These are phyloP conservation scores for Holothuria glaberrima DNA, from an alignment of 35 echinoderm and acorn worm genomes.

Conservation along the genomic window DNA sequence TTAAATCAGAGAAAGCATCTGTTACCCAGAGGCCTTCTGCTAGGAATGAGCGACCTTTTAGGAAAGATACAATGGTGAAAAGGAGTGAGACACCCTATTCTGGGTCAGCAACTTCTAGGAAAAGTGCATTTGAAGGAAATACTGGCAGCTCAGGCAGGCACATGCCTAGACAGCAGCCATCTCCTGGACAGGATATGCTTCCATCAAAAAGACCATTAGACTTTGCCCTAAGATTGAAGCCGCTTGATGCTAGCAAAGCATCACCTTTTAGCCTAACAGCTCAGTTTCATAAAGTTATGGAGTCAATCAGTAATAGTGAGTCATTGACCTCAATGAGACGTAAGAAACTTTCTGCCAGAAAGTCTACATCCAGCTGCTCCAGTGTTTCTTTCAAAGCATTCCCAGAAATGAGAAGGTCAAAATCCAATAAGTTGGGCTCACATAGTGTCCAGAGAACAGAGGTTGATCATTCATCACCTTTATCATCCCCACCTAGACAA, in stretches of 20 bases:
- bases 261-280: slow-evolving; percentile 24
- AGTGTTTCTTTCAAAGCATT: background rate
- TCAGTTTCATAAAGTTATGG: slow-evolving; percentile 41
- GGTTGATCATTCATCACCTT: background rate
- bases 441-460: background rate
- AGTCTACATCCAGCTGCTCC: slow-evolving; percentile 18
- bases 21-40: too few relatives aligned
- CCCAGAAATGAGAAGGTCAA: too few relatives aligned
- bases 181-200: too few relatives aligned
- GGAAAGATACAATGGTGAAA: too few relatives aligned
- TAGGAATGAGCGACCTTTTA: too few relatives aligned
- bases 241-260: background rate
- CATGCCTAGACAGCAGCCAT: too few relatives aligned
- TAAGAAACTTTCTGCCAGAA: slow-evolving; percentile 23
- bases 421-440: background rate
- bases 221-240: too few relatives aligned
- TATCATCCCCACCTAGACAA: background rate
- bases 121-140: too few relatives aligned
- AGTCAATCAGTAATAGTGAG: slow-evolving; percentile 30
- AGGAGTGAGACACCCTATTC: too few relatives aligned
- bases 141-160: too few relatives aligned
- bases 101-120: too few relatives aligned
- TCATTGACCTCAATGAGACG: slow-evolving; percentile 27
- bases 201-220: too few relatives aligned
- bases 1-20: background rate